Base-by-base conservation (phyloP, 2,797 vertebrate species). In the Borostomias antarcticus region DNA sequence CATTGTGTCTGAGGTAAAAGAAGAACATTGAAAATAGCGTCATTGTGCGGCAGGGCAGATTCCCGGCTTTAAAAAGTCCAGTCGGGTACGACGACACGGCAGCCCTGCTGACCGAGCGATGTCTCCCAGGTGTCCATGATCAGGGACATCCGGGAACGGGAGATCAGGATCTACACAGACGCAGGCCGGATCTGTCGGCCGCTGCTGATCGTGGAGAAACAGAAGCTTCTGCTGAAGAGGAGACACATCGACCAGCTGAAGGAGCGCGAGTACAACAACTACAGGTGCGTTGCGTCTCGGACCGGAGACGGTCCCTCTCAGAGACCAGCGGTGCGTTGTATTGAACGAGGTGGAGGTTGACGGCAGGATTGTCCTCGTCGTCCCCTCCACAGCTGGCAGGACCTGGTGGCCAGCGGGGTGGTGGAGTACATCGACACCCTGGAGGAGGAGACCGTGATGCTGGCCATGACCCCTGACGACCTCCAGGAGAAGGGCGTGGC, bases 401-500 rank as follows among this genome's bases (percentile, higher is more conserved):
- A 99, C 80, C 86, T 99, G 0, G 97, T 98, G 69, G 97, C 97
- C 17, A 98, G 96, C 0, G 97, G 97, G 0, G 97, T 99, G 37
- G 97, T 99, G 9, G 97, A 99, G 82, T 98, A 99, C 73, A 99
- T 99, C 2, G 98, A 99, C 78, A 99, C 98, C 0, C 84, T 99
- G 62, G 98, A 99, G 85, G 98, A 99, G 80, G 98, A 99, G 85
- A 99, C 97, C 0, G 98, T 98, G 80, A 99, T 99, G 98, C 88
- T 99, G 35, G 98, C 98, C 15, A 99, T 99, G 98, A 99, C 97
- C 61, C 97, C 98, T 0, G 98, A 99, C 79, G 97, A 99, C 80
- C 93, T 99, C 64, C 98, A 98, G 82, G 96, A 99, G 84, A 98
- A 98, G 68, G 97, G 97, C 10, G 97, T 99, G 59, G 97, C 98